Conservation (phyloP, 2,797 vertebrate genomes). For the Gallinago stenura region DNA sequence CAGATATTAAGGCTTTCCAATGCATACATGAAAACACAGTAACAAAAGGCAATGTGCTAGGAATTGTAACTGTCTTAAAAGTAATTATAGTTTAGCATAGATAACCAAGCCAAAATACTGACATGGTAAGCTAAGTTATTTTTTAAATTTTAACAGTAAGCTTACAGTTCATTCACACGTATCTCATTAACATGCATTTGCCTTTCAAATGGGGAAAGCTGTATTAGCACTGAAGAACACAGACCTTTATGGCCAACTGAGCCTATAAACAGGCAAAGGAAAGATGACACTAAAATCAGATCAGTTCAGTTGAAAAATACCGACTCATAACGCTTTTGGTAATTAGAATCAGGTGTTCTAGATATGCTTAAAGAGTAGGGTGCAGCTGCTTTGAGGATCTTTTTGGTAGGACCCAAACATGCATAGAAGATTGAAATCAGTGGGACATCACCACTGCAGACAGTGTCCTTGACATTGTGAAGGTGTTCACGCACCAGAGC, state of each 20-base stretch:
- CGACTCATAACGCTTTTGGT: background rate
- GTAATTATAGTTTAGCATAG: background rate
- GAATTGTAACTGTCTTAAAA: background rate
- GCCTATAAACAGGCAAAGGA: background rate
- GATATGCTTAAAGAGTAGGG: background rate
- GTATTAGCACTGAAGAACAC: background rate
- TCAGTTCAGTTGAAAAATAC: background rate
- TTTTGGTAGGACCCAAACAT: background rate
- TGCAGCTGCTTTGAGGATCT: background rate
- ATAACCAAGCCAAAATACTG: background rate
- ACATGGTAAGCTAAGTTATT: background rate
- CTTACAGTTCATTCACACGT: background rate
- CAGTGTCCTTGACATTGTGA: fast-evolving
- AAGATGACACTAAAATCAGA: background rate
- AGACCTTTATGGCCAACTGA: background rate
- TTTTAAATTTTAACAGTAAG: background rate
- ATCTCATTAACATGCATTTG: background rate
- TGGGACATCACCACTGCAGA: too few relatives aligned
- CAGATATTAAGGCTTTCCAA: background rate
- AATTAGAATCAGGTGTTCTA: background rate
- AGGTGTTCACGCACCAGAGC: fast-evolving
- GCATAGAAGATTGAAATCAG: background rate
- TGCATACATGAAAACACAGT: fast-evolving
- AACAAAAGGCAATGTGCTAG: background rate
- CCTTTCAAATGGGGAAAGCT: background rate